These are phyloP conservation scores for Nomada fucata DNA, from an alignment of 2,888 invertebrate genomes.

Conservation along the genomic window DNA sequence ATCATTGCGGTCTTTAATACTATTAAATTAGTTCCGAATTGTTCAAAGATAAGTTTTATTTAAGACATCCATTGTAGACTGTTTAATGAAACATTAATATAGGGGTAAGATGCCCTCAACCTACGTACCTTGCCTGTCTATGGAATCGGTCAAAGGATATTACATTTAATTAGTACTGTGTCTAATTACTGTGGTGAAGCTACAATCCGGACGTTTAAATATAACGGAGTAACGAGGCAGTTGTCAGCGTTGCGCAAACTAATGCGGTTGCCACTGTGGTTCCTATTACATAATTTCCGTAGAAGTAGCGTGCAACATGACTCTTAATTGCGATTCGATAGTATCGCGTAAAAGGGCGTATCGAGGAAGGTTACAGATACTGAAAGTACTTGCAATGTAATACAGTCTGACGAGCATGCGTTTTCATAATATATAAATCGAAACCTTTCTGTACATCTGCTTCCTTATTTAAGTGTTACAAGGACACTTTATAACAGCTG, in stretches of 20 bases:
- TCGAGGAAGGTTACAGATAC: background rate
- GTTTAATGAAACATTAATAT: background rate
- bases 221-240: constrained; percentile 5
- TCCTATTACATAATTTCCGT: constrained; percentile 42
- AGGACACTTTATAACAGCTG: constrained; percentile 36
- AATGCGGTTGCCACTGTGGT: constrained; percentile 43
- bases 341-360: constrained; percentile 13
- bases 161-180: background rate
- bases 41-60: too few species aligned
- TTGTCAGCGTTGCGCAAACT: constrained; percentile 23
- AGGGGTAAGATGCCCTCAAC: background rate
- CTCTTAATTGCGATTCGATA: constrained; percentile 26
- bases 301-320: constrained; percentile 35
- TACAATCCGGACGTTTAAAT: constrained; percentile 14
- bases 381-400: constrained; percentile 5
- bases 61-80: too few species aligned
- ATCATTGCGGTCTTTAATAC: too few species aligned
- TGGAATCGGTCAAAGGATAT: background rate
- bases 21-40: too few species aligned
- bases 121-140: too few species aligned
- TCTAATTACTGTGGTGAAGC: background rate
- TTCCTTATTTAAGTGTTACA: constrained; percentile 37
- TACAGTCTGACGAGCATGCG: background rate
- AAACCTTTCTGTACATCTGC: constrained; percentile 30
- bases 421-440: constrained; percentile 18